Conservation (phyloP, 2,113 vertebrate species). For the Psilopsiagon aurifrons region DNA sequence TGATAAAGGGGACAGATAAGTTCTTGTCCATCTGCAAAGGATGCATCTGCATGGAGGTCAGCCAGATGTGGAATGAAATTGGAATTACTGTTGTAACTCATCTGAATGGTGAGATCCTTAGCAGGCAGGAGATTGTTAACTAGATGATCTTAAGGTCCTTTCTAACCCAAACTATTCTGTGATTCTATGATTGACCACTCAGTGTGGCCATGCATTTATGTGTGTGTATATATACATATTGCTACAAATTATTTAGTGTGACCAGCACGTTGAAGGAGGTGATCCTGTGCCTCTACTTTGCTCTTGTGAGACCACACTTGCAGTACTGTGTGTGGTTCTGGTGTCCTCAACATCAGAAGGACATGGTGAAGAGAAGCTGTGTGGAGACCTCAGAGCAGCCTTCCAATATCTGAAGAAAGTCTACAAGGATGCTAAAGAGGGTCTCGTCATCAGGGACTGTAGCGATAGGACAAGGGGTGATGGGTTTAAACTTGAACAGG, state of each 20-base stretch:
- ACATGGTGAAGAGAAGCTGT: not conserved
- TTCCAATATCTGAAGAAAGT: not conserved
- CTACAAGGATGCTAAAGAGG: not conserved
- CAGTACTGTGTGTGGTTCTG: not conserved
- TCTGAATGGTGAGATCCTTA: not conserved
- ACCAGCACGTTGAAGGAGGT: not conserved
- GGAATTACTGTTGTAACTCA: not conserved
- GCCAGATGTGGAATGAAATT: not conserved
- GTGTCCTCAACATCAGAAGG: not conserved
- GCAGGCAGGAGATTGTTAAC: not conserved
- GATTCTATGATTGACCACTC: not conserved
- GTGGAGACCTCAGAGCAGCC: not conserved
- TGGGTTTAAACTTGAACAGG: not conserved
- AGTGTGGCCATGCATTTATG: not conserved
- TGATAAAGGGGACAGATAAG: not conserved
- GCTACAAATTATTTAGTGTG: not conserved
- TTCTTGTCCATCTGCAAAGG: not conserved
- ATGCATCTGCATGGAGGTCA: not conserved
- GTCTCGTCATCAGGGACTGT: not conserved
- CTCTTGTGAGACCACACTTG: not conserved
- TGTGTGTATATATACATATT: not conserved
- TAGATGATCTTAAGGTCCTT: not conserved
- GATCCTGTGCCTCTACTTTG: not conserved
- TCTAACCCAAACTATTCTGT: not conserved
- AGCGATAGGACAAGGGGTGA: not conserved